A percentile compares a stretch with the other conserved stretches of the same genome.
Conservation (phyloP, 2,888 invertebrate species). For the Sphecodes monilicornis region DNA sequence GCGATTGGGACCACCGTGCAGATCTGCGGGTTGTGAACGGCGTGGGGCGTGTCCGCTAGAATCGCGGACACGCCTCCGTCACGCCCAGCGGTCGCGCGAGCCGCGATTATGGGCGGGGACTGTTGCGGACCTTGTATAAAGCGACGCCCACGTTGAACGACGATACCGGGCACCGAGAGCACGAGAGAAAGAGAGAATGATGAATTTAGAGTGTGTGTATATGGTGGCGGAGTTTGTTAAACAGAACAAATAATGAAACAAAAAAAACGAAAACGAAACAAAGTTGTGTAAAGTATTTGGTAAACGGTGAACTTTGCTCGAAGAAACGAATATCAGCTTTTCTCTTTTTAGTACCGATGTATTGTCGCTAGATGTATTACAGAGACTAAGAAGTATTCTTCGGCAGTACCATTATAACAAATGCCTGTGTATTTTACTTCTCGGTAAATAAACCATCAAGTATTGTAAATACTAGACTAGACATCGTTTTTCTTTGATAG, state of each 20-base stretch:
- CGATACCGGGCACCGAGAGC: not conserved
- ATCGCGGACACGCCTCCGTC: not conserved
- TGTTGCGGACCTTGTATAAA: too few species aligned
- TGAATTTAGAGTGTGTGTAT: slow-evolving; percentile 21
- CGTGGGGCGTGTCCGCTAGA: not conserved
- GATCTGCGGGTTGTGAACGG: slow-evolving; percentile 58
- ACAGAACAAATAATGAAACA: slow-evolving; percentile 12
- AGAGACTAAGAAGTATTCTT: slow-evolving; percentile 67
- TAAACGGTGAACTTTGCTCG: slow-evolving; percentile 54
- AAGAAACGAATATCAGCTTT: slow-evolving; percentile 62
- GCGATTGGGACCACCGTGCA: slow-evolving; percentile 70
- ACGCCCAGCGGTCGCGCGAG: not conserved
- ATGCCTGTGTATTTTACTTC: slow-evolving; percentile 75
- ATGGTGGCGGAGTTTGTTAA: not conserved
- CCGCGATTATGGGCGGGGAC: not conserved
- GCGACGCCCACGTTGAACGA: not conserved
- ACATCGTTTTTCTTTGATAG: not conserved
- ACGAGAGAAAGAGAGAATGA: slow-evolving; percentile 13
- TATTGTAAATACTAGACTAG: slow-evolving; percentile 60
- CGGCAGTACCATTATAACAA: slow-evolving; percentile 69
- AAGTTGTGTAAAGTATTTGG: slow-evolving; percentile 62
- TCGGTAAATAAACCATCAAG: slow-evolving; percentile 72
- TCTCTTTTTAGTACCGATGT: slow-evolving; percentile 74
- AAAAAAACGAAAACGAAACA: slow-evolving; percentile 27
- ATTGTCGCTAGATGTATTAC: slow-evolving; percentile 73